Base-by-base conservation (phyloP, 2,113 vertebrate species). In the Lasiurus borealis region DNA sequence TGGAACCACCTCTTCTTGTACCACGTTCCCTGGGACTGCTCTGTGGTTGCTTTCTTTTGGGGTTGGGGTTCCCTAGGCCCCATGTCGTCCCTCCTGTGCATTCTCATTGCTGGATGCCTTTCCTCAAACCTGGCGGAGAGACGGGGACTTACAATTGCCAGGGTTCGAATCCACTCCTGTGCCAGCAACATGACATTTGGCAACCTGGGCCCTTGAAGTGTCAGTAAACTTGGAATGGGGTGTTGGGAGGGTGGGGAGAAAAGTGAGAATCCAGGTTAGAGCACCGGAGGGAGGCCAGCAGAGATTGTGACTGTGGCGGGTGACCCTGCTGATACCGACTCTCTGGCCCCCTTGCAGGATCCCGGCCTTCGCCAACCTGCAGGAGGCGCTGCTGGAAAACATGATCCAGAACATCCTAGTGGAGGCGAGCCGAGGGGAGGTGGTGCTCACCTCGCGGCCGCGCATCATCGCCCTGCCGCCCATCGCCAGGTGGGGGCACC, bases 321-420 rank as follows among this genome's bases (percentile, higher is more conserved):
- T 1, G 50, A 25, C 27, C 10, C 10, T 6, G 8, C 75, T 84
- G 36, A 86, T 6, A 0, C 54, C 8, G 0, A 9, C 40, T 0
- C 12, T 6, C 62, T 11, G 8, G 5, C 64, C 12, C 83, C 87
- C 81, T 16, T 16, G 29, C 97, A 99, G 98, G 97, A 97, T 98
- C 27, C 97, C 97, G 0, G 98, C 98, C 77, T 98, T 98, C 86
- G 89, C 97, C 95, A 97, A 97, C 88, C 97, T 99, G 71, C 93
- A 96, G 76, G 99, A 99, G 93, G 97, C 96, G 19, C 84, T 99
- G 95, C 98, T 99, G 92, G 97, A 99, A 88, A 99, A 99, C 97
- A 99, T 98, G 0, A 94, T 99, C 82, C 99, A 98, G 98, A 99
- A 99, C 97, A 98, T 99, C 96, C 97, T 99, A 98, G 98, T 97